Conservation (phyloP, 1,140 invertebrate species). For the Catajapyx aquilonaris region DNA sequence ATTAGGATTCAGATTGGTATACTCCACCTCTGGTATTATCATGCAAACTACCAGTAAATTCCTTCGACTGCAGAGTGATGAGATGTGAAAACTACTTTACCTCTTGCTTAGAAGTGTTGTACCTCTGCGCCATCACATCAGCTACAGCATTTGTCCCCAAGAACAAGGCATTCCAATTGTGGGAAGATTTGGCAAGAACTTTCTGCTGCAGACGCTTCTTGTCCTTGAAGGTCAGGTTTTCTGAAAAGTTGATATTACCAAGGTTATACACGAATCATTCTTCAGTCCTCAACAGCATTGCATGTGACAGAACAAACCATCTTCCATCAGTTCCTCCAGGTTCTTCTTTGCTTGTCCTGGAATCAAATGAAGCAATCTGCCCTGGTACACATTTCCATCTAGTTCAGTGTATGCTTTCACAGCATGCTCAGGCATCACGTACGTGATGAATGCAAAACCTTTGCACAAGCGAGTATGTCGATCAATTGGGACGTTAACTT, state of each 20-base stretch:
- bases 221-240: slow-evolving; percentile 52
- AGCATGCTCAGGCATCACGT: slow-evolving; percentile 88
- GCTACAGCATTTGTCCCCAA: slow-evolving; percentile 84
- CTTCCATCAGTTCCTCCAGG: slow-evolving; percentile 23
- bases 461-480: slow-evolving; percentile 59
- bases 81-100: too few species aligned
- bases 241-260: slow-evolving; percentile 16
- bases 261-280: background rate
- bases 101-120: slow-evolving; percentile 63
- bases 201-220: slow-evolving; percentile 68
- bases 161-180: slow-evolving; percentile 96
- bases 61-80: too few species aligned
- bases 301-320: slow-evolving; percentile 17
- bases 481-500: slow-evolving; percentile 81
- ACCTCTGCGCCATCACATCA: slow-evolving; percentile 68
- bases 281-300: background rate
- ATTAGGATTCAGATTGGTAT: too few species aligned
- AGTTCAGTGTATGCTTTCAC: slow-evolving; percentile 65
- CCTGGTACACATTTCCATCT: slow-evolving; percentile 75
- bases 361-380: slow-evolving; percentile 80
- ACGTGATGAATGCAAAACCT: slow-evolving; percentile 86
- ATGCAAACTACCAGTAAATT: too few species aligned
- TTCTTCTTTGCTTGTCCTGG: slow-evolving; percentile 55
- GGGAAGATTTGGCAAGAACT: slow-evolving; percentile 45
- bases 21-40: too few species aligned